phyloP scores from a whole-genome alignment of 35 echinoderm and acorn worm species.

The Strongylocentrotus purpuratus region DNA sequence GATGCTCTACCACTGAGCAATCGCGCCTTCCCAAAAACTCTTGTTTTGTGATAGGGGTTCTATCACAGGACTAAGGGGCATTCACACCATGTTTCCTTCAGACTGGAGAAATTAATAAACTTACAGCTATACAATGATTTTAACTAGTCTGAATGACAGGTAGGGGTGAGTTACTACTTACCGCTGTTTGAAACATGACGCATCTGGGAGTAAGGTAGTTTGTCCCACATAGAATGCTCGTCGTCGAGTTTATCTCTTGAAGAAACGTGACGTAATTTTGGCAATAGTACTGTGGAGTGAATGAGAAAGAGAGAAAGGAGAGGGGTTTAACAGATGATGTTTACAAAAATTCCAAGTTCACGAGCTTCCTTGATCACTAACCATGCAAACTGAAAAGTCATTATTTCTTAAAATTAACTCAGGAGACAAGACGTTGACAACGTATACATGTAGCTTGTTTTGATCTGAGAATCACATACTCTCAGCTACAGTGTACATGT shows the following conservation, averaged over 20 bases:
- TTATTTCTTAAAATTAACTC: background rate
- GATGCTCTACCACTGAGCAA: no score
- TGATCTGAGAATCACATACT: background rate
- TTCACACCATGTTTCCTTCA: background rate
- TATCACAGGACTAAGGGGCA: no score
- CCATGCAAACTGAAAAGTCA: background rate
- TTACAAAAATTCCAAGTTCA: background rate
- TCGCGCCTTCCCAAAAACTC: no score
- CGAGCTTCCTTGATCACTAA: background rate
- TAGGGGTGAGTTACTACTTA: background rate
- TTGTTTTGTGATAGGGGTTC: no score
- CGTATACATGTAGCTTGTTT: background rate
- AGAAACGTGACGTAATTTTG: slow-evolving; percentile 29
- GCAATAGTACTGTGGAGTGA: slow-evolving; percentile 30
- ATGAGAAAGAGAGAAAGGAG: background rate
- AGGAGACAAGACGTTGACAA: background rate
- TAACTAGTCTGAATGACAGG: background rate
- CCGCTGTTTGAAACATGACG: background rate
- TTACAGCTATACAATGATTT: background rate
- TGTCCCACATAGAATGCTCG: background rate
- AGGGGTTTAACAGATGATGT: slow-evolving; percentile 4
- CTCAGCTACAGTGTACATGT: no score
- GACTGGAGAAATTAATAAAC: background rate
- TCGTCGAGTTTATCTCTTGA: background rate
- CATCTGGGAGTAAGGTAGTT: background rate